These are phyloP conservation scores for Sorex araneus DNA, from an alignment of 2,113 vertebrate genomes.

Conservation along the genomic window DNA sequence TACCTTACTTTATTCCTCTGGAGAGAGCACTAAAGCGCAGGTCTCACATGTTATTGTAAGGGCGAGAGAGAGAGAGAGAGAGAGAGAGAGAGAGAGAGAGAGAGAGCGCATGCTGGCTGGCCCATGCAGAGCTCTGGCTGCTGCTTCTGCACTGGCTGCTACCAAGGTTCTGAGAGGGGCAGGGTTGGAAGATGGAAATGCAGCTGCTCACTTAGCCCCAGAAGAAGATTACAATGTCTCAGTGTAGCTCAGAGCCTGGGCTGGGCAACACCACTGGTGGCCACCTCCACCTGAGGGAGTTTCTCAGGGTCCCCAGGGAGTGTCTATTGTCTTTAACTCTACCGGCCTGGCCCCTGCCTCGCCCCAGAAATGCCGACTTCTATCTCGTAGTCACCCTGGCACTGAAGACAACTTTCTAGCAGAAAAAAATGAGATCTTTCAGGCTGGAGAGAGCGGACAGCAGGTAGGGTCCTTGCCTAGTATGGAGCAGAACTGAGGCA, in stretches of 20 bases:
- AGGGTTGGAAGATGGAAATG: conserved; percentile 12
- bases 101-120: too few relatives aligned
- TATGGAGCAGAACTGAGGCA: too few relatives aligned
- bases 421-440: too few relatives aligned
- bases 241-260: not conserved
- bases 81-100: not conserved
- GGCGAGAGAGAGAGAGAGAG: not conserved
- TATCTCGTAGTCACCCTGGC: not conserved
- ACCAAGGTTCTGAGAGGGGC: not conserved
- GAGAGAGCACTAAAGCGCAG: not conserved
- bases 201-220: not conserved
- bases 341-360: not conserved
- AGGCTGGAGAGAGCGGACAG: too few relatives aligned
- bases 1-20: conserved; percentile 6
- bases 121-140: not conserved
- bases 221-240: not conserved
- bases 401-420: not conserved
- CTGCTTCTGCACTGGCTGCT: not conserved
- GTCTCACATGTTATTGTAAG: not conserved
- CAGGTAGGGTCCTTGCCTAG: too few relatives aligned
- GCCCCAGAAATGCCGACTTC: not conserved
- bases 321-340: not conserved
- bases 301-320: not conserved
- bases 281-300: too few relatives aligned
- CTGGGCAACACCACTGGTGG: not conserved